A percentile compares a stretch with the other conserved stretches of the same genome.
These are phyloP conservation scores for Axinella damicornis DNA, from an alignment of 37 sponge, comb jelly and placozoan genomes.

Conservation along the genomic window DNA sequence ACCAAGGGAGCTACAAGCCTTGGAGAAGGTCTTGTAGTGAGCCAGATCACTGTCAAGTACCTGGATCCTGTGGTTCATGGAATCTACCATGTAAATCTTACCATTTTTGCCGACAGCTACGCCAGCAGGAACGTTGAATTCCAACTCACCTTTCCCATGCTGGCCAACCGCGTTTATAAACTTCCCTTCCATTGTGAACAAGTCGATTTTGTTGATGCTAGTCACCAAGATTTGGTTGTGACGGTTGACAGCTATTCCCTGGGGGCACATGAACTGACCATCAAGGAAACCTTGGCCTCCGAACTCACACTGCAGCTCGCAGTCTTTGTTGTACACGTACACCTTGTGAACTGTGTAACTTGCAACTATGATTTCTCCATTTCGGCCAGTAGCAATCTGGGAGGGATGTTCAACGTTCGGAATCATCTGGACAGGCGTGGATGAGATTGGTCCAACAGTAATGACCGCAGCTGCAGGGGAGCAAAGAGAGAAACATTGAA, in stretches of 20 bases:
- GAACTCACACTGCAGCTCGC: not conserved
- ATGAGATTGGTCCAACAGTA: not conserved
- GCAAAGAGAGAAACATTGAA: too few species aligned
- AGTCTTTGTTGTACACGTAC: not conserved
- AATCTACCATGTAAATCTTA: constrained; percentile 30
- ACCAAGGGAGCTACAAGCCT: constrained; percentile 9
- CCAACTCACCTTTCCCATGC: not conserved
- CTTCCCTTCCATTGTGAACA: constrained; percentile 45
- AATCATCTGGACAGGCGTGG: constrained; percentile 7
- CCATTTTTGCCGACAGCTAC: constrained; percentile 29
- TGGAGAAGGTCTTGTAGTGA: not conserved
- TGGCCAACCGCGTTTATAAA: constrained; percentile 18
- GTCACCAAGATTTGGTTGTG: not conserved
- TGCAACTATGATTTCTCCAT: constrained; percentile 27
- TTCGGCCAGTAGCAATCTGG: not conserved
- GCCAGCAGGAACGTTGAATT: constrained; percentile 6
- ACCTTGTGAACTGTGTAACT: constrained; percentile 22
- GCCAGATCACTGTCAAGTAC: constrained; percentile 38
- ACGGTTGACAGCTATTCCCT: constrained; percentile 26
- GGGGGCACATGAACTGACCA: constrained; percentile 30
- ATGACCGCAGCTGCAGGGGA: not conserved
- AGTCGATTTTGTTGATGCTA: not conserved
- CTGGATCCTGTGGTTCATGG: constrained; percentile 14
- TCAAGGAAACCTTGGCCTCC: constrained; percentile 5
- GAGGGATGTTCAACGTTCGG: not conserved